These are phyloP conservation scores for Agrochola lychnidis DNA, from an alignment of 2,888 invertebrate genomes.

Conservation along the genomic window DNA sequence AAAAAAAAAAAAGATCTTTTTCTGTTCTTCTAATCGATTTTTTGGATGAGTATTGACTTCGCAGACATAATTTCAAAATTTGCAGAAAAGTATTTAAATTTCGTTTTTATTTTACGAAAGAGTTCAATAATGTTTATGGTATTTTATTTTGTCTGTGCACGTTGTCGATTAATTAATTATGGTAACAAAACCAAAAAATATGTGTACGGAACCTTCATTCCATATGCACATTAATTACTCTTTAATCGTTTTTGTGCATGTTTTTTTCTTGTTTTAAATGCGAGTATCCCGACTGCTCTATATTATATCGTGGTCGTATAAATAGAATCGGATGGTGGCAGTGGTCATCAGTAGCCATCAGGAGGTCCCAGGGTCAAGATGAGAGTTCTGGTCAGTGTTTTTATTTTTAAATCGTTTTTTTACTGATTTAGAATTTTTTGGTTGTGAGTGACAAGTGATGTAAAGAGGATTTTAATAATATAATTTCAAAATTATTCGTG, in stretches of 20 bases:
- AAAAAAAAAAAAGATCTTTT: too few species aligned
- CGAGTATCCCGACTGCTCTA: conserved; percentile 25
- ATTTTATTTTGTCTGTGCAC: too few species aligned
- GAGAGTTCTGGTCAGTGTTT: conserved; percentile 87
- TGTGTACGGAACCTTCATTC: not conserved
- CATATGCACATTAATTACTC: not conserved
- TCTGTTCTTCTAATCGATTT: too few species aligned
- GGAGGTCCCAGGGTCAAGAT: conserved; percentile 78
- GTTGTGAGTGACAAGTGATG: conserved; percentile 21
- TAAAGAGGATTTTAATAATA: not conserved
- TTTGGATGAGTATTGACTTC: too few species aligned
- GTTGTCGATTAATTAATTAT: too few species aligned
- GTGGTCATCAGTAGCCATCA: conserved; percentile 84
- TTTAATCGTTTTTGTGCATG: not conserved
- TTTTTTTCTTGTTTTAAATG: not conserved
- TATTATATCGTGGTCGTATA: conserved; percentile 60
- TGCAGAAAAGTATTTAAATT: too few species aligned
- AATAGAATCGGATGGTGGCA: conserved; percentile 75
- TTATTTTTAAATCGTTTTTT: not conserved
- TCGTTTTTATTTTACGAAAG: too few species aligned
- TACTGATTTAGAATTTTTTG: too few species aligned
- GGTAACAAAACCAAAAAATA: not conserved
- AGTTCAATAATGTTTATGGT: too few species aligned
- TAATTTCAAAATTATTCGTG: too few species aligned
- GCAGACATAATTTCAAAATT: too few species aligned